A percentile compares a stretch with the other conserved stretches of the same genome.
phyloP scores from a whole-genome alignment of 2,797 vertebrate species.

The Dendrocincla fuliginosa region DNA sequence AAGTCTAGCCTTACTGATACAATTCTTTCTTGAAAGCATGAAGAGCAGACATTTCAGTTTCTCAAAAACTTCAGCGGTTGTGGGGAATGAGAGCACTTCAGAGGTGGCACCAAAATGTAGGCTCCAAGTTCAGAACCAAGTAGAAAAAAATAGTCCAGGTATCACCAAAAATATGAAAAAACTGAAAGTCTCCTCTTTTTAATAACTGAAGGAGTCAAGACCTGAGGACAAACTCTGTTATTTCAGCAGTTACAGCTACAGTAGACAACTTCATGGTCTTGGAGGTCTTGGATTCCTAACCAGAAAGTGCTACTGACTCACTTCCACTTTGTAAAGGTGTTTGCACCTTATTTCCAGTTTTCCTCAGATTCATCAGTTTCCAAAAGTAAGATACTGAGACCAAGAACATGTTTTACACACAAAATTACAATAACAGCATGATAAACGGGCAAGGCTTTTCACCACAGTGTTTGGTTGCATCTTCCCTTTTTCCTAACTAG shows the following conservation, averaged over 20 bases:
- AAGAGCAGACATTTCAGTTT: not conserved
- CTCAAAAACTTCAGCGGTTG: not conserved
- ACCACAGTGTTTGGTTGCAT: not conserved
- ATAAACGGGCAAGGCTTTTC: not conserved
- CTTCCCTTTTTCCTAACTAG: not conserved
- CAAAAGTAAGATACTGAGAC: not conserved
- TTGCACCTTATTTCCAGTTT: not conserved
- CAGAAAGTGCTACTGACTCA: not conserved
- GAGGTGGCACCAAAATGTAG: not conserved
- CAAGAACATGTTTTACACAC: not conserved
- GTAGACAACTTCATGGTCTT: not conserved
- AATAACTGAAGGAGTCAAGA: not conserved
- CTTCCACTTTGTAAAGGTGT: not conserved
- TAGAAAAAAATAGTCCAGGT: not conserved
- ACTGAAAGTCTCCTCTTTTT: not conserved
- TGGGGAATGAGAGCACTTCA: not conserved
- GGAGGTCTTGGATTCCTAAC: not conserved
- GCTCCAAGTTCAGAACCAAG: not conserved
- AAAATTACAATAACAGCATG: fast-evolving
- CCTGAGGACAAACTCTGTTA: not conserved
- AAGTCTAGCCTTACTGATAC: not conserved
- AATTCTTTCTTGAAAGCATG: not conserved
- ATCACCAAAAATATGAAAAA: not conserved
- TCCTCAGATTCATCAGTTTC: not conserved
- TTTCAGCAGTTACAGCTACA: not conserved